These are phyloP conservation scores for Ichneumon xanthorius DNA, from an alignment of 2,888 invertebrate species.

Conservation along the genomic window DNA sequence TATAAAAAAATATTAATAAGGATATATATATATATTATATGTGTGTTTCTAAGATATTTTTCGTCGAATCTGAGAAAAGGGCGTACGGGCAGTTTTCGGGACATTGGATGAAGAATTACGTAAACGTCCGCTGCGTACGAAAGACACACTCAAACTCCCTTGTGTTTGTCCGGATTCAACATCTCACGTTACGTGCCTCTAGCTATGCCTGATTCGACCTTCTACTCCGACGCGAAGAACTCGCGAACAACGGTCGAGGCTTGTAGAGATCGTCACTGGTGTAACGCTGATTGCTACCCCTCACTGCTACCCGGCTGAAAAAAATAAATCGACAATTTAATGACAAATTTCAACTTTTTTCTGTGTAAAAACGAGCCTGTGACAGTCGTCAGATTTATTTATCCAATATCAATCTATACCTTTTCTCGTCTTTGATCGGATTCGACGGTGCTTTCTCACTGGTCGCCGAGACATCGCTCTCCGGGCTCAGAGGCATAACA, in stretches of 20 bases:
- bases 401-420: constrained; percentile 71
- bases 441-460: constrained; percentile 80
- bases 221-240: constrained; percentile 86
- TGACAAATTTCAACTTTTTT: not conserved
- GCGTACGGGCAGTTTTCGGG: constrained; percentile 28
- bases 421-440: constrained; percentile 80
- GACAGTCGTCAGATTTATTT: not conserved
- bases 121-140: not conserved
- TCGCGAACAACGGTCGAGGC: constrained; percentile 87
- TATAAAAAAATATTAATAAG: constrained; percentile 67
- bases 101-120: constrained; percentile 19
- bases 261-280: constrained; percentile 90
- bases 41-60: constrained; percentile 6
- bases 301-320: constrained; percentile 75
- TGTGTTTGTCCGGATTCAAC: constrained; percentile 47
- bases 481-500: constrained; percentile 84
- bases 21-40: constrained; percentile 52
- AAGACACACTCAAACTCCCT: not conserved
- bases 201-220: constrained; percentile 84
- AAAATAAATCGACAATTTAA: constrained; percentile 55
- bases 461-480: constrained; percentile 84
- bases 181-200: constrained; percentile 71
- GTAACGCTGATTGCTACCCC: constrained; percentile 87
- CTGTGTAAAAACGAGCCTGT: not conserved
- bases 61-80: constrained; percentile 40